These are phyloP conservation scores for Rhingia campestris DNA, from an alignment of 2,888 invertebrate species.

Conservation along the genomic window DNA sequence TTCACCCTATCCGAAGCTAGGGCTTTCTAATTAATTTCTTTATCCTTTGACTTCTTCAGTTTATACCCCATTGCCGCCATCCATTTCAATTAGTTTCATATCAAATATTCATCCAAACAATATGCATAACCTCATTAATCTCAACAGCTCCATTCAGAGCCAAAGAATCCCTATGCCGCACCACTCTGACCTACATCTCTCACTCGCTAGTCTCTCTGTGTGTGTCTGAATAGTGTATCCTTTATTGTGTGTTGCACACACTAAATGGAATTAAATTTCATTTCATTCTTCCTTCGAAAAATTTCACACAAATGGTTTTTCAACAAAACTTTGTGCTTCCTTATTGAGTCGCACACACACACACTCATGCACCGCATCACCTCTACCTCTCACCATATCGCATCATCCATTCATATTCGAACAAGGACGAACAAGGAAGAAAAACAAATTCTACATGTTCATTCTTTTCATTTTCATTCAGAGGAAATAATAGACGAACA, in stretches of 20 bases:
- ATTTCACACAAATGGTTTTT: slow-evolving; percentile 29
- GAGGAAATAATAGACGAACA: slow-evolving; percentile 6
- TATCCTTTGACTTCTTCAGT: not conserved
- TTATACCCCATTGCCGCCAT: not conserved
- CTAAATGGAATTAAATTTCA: slow-evolving; percentile 38
- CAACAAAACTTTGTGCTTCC: not conserved
- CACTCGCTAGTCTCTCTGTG: not conserved
- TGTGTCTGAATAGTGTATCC: not conserved
- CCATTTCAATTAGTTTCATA: slow-evolving; percentile 6
- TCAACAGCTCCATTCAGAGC: slow-evolving; percentile 14
- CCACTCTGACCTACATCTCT: slow-evolving; percentile 43
- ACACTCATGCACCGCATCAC: not conserved
- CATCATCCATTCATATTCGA: slow-evolving; percentile 39
- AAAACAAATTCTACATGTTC: not conserved
- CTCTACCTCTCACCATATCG: not conserved
- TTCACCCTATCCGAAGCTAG: too few species aligned
- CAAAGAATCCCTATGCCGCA: slow-evolving; percentile 12
- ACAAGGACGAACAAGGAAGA: not conserved
- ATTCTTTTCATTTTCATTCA: slow-evolving; percentile 46
- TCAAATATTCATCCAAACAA: slow-evolving; percentile 17
- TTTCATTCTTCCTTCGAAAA: slow-evolving; percentile 19
- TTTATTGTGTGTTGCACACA: slow-evolving; percentile 16
- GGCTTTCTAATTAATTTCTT: not conserved
- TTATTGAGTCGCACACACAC: not conserved
- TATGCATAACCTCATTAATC: slow-evolving; percentile 29